Conservation (phyloP, 2,888 invertebrate genomes). For the Cynaeus angustus region DNA sequence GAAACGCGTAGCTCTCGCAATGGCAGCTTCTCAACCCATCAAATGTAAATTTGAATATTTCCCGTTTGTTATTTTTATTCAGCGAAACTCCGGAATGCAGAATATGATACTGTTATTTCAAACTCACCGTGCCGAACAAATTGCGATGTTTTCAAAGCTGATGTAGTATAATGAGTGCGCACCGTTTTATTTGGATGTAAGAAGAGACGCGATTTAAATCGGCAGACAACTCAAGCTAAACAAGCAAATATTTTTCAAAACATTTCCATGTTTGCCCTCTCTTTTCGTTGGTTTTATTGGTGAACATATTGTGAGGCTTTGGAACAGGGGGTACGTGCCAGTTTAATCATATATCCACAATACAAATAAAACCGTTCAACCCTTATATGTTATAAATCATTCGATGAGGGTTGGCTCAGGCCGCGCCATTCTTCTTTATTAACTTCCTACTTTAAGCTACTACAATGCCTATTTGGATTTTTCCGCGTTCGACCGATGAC, state of each 20-base stretch:
- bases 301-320: constrained; percentile 63
- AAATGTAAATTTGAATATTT: constrained; percentile 62
- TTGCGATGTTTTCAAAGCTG: constrained; percentile 51
- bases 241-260: constrained; percentile 38
- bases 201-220: constrained; percentile 39
- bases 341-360: constrained; percentile 64
- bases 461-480: constrained; percentile 39
- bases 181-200: constrained; percentile 20
- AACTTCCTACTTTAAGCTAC: constrained; percentile 52
- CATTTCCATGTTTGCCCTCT: constrained; percentile 14
- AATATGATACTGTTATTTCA: constrained; percentile 60
- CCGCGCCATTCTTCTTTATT: constrained; percentile 56
- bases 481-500: constrained; percentile 38
- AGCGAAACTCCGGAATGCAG: constrained; percentile 53
- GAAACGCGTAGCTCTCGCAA: constrained; percentile 30
- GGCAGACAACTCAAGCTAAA: constrained; percentile 26
- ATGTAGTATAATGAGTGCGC: constrained; percentile 49
- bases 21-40: constrained; percentile 51
- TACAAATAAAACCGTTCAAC: constrained; percentile 56
- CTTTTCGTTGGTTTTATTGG: constrained; percentile 55
- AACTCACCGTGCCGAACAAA: constrained; percentile 56
- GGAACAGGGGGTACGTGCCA: constrained; percentile 60
- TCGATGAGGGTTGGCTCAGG: constrained; percentile 54
- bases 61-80: constrained; percentile 62
- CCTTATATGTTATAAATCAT: constrained; percentile 59